Evolutionary conservation across 2,888 invertebrate species (phyloP).

Genomic region (Fissipunctia ypsillon): DNA sequence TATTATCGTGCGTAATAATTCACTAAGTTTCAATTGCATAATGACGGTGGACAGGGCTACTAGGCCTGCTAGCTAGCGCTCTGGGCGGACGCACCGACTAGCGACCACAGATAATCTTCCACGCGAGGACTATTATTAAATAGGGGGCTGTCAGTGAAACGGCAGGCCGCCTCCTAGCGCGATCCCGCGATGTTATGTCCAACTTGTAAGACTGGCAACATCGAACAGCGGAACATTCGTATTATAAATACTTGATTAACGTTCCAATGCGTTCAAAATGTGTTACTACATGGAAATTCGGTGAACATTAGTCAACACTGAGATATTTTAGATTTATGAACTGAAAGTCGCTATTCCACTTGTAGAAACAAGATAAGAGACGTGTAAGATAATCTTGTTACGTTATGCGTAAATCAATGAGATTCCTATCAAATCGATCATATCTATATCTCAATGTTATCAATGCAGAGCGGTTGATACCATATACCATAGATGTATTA

Average conservation of each 20-base stretch:
- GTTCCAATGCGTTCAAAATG: conserved; percentile 50
- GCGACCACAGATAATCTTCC: conserved; percentile 83
- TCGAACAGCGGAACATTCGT: conserved; percentile 59
- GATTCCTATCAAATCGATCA: conserved; percentile 50
- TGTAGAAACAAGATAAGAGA: conserved; percentile 53
- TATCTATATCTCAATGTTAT: conserved; percentile 47
- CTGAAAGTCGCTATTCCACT: conserved; percentile 35
- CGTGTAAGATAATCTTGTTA: conserved; percentile 46
- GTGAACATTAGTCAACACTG: conserved; percentile 45
- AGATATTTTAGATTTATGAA: conserved; percentile 51
- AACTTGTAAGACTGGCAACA: conserved; percentile 57
- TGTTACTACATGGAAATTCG: conserved; percentile 46
- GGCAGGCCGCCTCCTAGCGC: conserved; percentile 75
- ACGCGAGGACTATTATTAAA: conserved; percentile 87
- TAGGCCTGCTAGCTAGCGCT: conserved; percentile 75
- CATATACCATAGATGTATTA: too few relatives aligned
- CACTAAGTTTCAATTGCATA: conserved; percentile 91
- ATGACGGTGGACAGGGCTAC: conserved; percentile 88
- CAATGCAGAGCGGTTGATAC: conserved; percentile 13
- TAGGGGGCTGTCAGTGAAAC: conserved; percentile 83
- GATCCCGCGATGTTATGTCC: conserved; percentile 64
- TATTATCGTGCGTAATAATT: conserved; percentile 90
- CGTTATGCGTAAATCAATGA: conserved; percentile 43
- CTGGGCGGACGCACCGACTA: conserved; percentile 81
- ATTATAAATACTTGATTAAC: conserved; percentile 68